Percentiles rank a stretch among this genome's conserved stretches.
Conservation (phyloP, 2,888 invertebrate species). For the Agrochola lychnidis region DNA sequence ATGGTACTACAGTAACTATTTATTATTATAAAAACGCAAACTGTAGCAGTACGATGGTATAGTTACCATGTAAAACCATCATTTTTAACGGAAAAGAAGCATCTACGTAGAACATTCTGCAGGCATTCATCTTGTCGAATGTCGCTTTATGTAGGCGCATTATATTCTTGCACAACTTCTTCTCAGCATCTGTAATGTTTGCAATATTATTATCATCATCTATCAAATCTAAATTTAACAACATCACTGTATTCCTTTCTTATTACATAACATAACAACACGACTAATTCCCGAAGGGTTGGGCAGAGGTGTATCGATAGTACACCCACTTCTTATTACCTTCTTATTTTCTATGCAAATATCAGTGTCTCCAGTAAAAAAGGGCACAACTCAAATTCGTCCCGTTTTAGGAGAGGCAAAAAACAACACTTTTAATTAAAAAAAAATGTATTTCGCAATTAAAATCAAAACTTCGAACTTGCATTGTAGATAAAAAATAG, state of each 20-base stretch:
- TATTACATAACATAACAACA: not conserved
- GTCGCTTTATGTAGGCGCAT: conserved; percentile 16
- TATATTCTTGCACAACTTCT: conserved; percentile 30
- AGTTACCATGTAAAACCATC: conserved; percentile 8
- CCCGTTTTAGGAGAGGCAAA: too few relatives aligned
- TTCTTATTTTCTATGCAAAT: too few relatives aligned
- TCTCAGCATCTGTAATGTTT: conserved; percentile 29
- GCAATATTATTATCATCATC: not conserved
- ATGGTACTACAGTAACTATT: not conserved
- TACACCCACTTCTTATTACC: too few relatives aligned
- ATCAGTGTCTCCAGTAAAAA: too few relatives aligned
- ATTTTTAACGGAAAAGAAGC: conserved; percentile 30
- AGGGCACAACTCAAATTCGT: too few relatives aligned
- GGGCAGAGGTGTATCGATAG: too few relatives aligned
- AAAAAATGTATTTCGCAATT: too few relatives aligned
- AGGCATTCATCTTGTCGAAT: conserved; percentile 17
- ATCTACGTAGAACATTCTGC: conserved; percentile 32
- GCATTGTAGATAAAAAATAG: too few relatives aligned
- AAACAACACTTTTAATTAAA: too few relatives aligned
- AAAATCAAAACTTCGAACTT: too few relatives aligned
- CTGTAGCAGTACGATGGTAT: conserved; percentile 21
- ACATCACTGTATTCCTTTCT: not conserved
- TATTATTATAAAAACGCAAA: conserved; percentile 22
- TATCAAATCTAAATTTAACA: not conserved
- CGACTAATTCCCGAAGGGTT: not conserved